A percentile compares a stretch with the other conserved stretches of the same genome.
Evolutionary conservation across 2,797 vertebrate species (phyloP).

Genomic region (Pampus argenteus): DNA sequence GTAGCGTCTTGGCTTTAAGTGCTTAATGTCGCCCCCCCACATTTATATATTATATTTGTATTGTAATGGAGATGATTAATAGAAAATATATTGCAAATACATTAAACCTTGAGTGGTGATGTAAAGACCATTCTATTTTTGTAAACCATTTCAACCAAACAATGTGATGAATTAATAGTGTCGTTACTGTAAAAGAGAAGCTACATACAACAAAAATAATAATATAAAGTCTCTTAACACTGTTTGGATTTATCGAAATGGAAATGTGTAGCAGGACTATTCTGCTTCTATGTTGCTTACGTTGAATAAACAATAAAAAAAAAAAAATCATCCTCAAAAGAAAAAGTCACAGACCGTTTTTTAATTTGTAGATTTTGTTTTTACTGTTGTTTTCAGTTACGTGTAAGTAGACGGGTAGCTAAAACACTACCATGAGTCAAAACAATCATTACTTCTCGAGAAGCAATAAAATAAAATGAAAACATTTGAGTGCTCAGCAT

Average conservation of each 20-base stretch:
- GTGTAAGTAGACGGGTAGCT: constrained; percentile 90
- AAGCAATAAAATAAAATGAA: constrained; percentile 89
- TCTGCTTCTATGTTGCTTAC: constrained; percentile 22
- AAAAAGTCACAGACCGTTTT: constrained; percentile 61
- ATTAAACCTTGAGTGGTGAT: constrained; percentile 11
- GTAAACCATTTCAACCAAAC: constrained; percentile 37
- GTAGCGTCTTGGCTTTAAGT: constrained; percentile 12
- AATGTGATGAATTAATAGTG: constrained; percentile 15
- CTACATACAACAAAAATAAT: constrained; percentile 10
- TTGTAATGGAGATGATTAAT: neutral
- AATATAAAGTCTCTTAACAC: neutral
- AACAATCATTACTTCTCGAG: constrained; percentile 91
- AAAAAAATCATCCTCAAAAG: constrained; percentile 18
- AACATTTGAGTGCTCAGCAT: constrained; percentile 89
- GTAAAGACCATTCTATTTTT: constrained; percentile 61
- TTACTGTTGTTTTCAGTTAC: constrained; percentile 83
- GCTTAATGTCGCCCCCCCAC: neutral
- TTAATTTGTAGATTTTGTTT: constrained; percentile 63
- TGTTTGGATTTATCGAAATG: neutral
- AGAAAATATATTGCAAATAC: neutral
- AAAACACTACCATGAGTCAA: constrained; percentile 93
- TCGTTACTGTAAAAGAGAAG: constrained; percentile 8
- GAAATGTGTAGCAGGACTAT: constrained; percentile 13
- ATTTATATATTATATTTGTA: constrained; percentile 4
- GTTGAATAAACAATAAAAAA: constrained; percentile 48